These are phyloP conservation scores for Arothron firmamentum DNA, from an alignment of 2,113 vertebrate species.

Conservation along the genomic window DNA sequence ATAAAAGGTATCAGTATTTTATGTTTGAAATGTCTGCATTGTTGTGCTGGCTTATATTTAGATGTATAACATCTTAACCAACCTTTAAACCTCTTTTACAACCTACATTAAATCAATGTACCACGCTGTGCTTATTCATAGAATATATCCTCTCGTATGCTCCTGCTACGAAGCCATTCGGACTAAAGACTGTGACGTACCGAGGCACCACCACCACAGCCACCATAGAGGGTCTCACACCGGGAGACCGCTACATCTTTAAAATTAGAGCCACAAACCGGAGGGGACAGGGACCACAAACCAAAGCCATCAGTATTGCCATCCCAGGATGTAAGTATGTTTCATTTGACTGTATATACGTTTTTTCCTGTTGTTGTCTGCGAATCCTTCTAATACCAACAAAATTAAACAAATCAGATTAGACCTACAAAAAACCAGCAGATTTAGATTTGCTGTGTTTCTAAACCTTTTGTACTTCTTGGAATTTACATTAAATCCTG, in stretches of 20 bases:
- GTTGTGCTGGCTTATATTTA: not conserved
- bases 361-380: too few species aligned
- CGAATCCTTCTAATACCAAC: too few species aligned
- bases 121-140: slow-evolving; percentile 76
- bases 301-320: slow-evolving; percentile 87
- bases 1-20: slow-evolving; percentile 80
- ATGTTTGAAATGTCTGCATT: not conserved
- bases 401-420: too few species aligned
- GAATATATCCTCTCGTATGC: slow-evolving; percentile 98
- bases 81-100: not conserved
- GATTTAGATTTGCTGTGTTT: not conserved
- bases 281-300: slow-evolving; percentile 90
- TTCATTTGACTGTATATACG: not conserved
- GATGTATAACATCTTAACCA: not conserved
- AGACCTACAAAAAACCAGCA: too few species aligned
- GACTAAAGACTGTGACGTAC: slow-evolving; percentile 89
- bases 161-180: slow-evolving; percentile 95
- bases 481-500: slow-evolving; percentile 3
- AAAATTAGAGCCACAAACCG: slow-evolving; percentile 94
- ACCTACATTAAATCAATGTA: slow-evolving; percentile 16
- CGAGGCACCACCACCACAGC: slow-evolving; percentile 83
- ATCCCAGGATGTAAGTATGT: slow-evolving; percentile 85
- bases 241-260: slow-evolving; percentile 95
- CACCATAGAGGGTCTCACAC: slow-evolving; percentile 86
- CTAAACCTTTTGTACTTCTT: not conserved